These are phyloP conservation scores for Diuraphis noxia DNA, from an alignment of 1,140 invertebrate genomes.

Conservation along the genomic window DNA sequence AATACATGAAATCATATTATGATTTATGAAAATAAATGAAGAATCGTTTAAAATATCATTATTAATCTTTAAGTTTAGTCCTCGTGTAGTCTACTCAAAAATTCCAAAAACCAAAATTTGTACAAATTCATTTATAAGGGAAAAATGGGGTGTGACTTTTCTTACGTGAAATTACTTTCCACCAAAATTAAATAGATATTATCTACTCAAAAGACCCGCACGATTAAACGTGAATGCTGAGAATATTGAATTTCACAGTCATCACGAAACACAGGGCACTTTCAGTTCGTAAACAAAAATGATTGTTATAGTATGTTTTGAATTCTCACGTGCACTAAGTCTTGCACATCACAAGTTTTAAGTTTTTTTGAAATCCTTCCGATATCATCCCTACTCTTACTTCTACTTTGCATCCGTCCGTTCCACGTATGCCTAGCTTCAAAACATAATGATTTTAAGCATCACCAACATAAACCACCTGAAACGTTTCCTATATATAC, in stretches of 20 bases:
- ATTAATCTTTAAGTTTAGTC: background rate
- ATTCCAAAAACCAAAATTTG: background rate
- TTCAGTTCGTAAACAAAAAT: background rate
- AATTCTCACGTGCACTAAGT: background rate
- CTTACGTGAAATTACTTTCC: background rate
- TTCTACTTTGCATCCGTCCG: background rate
- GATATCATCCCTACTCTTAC: background rate
- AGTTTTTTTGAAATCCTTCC: background rate
- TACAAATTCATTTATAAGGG: background rate
- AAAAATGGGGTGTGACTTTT: background rate
- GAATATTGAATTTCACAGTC: background rate
- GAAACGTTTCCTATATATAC: too few relatives aligned
- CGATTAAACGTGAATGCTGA: background rate
- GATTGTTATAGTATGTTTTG: background rate
- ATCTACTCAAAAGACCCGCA: background rate
- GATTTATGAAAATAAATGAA: background rate
- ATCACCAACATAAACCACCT: too few relatives aligned
- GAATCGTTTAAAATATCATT: background rate
- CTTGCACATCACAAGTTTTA: background rate
- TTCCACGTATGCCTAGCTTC: background rate
- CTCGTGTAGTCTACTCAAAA: background rate
- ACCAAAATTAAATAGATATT: background rate
- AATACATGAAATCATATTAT: too few relatives aligned
- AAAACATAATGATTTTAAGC: background rate
- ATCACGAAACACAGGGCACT: background rate